Conservation (phyloP, 2,888 invertebrate species). For the Eumacrocentrus americanus region DNA sequence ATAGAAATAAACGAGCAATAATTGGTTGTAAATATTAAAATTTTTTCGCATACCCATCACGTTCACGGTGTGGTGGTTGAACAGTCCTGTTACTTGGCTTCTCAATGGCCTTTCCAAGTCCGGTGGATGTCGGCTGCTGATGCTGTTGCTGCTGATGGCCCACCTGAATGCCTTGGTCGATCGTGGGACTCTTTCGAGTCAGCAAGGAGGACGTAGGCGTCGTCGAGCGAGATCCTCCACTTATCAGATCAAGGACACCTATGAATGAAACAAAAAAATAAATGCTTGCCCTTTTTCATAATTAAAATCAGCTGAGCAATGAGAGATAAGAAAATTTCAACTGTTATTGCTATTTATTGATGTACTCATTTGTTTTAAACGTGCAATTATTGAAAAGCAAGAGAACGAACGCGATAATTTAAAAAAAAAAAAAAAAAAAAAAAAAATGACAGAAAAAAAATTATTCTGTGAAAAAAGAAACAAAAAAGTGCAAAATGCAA, state of each 20-base stretch:
- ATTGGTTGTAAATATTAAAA: too few relatives aligned
- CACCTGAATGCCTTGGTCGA: constrained; percentile 83
- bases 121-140: constrained; percentile 52
- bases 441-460: background rate
- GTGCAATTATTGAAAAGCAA: too few relatives aligned
- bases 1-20: too few relatives aligned
- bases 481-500: background rate
- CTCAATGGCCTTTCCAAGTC: constrained; percentile 52
- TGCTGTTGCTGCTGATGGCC: constrained; percentile 60
- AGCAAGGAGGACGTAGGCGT: constrained; percentile 75
- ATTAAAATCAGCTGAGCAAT: background rate
- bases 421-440: background rate
- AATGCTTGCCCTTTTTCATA: background rate
- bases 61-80: constrained; percentile 53
- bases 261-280: background rate
- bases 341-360: constrained; percentile 53
- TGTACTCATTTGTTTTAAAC: constrained; percentile 29
- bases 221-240: constrained; percentile 78
- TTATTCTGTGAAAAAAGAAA: background rate
- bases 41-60: constrained; percentile 56
- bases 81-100: constrained; percentile 49
- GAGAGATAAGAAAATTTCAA: constrained; percentile 32
- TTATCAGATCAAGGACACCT: constrained; percentile 74
- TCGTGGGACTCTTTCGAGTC: constrained; percentile 83
- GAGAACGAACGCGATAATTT: background rate